phyloP scores from a whole-genome alignment of 2,113 vertebrate species.

The Pongo abelii region DNA sequence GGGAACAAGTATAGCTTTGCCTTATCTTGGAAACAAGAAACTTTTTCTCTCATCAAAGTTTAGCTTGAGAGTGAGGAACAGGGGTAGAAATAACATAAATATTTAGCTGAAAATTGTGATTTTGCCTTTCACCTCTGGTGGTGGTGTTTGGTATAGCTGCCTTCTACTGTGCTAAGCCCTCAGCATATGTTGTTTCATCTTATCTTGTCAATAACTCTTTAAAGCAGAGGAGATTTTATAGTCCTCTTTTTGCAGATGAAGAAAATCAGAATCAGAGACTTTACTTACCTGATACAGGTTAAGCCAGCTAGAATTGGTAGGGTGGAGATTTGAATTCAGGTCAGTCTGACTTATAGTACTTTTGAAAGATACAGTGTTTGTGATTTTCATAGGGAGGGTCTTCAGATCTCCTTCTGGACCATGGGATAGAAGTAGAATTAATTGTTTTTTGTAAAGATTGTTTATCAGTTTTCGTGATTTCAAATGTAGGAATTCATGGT shows the following conservation, averaged over 20 bases:
- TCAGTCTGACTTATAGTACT: neutral
- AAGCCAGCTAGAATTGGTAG: neutral
- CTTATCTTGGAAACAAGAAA: neutral
- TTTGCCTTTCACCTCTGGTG: neutral
- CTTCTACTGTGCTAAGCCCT: neutral
- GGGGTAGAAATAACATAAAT: neutral
- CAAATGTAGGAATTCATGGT: neutral
- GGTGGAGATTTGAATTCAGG: neutral
- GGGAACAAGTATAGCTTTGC: neutral
- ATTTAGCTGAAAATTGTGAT: neutral
- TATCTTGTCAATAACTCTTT: neutral
- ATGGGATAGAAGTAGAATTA: neutral
- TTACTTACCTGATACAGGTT: neutral
- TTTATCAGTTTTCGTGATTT: neutral
- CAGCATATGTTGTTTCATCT: neutral
- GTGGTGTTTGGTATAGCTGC: neutral
- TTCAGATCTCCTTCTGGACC: neutral
- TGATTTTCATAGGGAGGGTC: neutral
- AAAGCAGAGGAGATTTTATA: neutral
- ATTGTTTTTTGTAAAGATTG: neutral
- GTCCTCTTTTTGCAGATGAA: neutral
- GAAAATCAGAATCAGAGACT: neutral
- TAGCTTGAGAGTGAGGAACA: neutral
- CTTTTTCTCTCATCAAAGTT: neutral
- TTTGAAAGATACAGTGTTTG: neutral